A percentile compares a stretch with the other conserved stretches of the same genome.
phyloP scores from a whole-genome alignment of 2,888 invertebrate species.

The Anodontia alba region DNA sequence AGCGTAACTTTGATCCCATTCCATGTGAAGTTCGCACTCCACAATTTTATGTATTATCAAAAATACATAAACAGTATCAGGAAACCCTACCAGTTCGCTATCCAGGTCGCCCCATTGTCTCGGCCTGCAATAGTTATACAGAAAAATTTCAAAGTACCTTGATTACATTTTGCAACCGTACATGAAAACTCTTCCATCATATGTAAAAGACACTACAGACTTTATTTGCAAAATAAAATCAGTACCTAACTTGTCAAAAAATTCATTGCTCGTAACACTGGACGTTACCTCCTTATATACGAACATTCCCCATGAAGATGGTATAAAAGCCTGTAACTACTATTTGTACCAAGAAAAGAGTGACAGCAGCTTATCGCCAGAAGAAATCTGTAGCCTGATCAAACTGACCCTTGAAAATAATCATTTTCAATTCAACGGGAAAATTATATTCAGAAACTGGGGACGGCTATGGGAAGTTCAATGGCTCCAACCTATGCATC shows the following conservation, averaged over 20 bases:
- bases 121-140: conserved; percentile 2
- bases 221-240: conserved; percentile 15
- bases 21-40: neutral
- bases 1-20: neutral
- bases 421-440: too few relatives aligned
- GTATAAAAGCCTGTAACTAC: too few relatives aligned
- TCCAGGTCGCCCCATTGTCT: neutral
- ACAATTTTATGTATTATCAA: neutral
- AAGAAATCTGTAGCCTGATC: too few relatives aligned
- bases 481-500: too few relatives aligned
- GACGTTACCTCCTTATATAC: conserved; percentile 6
- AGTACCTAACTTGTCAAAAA: neutral
- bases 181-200: conserved; percentile 1
- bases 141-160: neutral
- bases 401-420: too few relatives aligned
- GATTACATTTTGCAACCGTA: conserved; percentile 9
- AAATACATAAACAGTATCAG: conserved; percentile 11
- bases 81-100: neutral
- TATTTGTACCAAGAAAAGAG: too few relatives aligned
- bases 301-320: too few relatives aligned
- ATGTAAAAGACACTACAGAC: conserved; percentile 8
- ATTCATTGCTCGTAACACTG: conserved; percentile 1
- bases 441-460: too few relatives aligned
- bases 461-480: too few relatives aligned
- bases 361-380: too few relatives aligned